These are phyloP conservation scores for Drosophila sechellia DNA, from an alignment of 1,140 invertebrate species.

Conservation along the genomic window DNA sequence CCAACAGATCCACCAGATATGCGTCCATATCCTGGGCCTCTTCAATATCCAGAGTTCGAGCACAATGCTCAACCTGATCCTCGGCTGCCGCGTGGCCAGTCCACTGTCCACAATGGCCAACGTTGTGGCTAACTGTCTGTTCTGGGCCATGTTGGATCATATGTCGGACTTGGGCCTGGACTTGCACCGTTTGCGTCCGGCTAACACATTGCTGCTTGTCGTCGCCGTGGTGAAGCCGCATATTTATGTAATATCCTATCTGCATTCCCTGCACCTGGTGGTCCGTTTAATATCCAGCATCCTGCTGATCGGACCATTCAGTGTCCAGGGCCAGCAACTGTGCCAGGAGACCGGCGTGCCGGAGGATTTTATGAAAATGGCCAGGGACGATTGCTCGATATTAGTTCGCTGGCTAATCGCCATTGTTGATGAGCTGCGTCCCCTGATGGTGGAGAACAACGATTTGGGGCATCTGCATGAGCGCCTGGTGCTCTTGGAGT, in stretches of 20 bases:
- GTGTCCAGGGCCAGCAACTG: conserved; percentile 20
- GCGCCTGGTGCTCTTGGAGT: conserved; percentile 50
- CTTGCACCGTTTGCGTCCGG: conserved; percentile 41
- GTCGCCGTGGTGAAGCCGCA: conserved; percentile 55
- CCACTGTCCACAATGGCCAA: conserved; percentile 54
- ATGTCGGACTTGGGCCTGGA: conserved; percentile 49
- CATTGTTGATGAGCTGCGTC: conserved; percentile 48
- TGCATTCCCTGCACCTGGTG: conserved; percentile 59
- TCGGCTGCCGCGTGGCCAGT: conserved; percentile 52
- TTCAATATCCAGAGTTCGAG: conserved; percentile 37
- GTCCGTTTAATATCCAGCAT: conserved; percentile 44
- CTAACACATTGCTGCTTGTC: conserved; percentile 41
- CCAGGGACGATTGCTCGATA: conserved; percentile 36
- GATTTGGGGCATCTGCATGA: conserved; percentile 36
- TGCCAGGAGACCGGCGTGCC: conserved; percentile 47
- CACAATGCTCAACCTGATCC: conserved; percentile 51
- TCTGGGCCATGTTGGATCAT: conserved; percentile 56
- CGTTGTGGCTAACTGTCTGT: conserved; percentile 48
- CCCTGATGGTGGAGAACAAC: conserved; percentile 25
- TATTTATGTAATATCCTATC: conserved; percentile 46
- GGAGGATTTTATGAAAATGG: conserved; percentile 25
- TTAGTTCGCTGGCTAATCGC: conserved; percentile 61
- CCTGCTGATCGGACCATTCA: conserved; percentile 39
- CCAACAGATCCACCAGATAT: conserved; percentile 47
- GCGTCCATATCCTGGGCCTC: conserved; percentile 32